phyloP scores from a whole-genome alignment of 2,113 vertebrate species.

The Archocentrus centrarchus region DNA sequence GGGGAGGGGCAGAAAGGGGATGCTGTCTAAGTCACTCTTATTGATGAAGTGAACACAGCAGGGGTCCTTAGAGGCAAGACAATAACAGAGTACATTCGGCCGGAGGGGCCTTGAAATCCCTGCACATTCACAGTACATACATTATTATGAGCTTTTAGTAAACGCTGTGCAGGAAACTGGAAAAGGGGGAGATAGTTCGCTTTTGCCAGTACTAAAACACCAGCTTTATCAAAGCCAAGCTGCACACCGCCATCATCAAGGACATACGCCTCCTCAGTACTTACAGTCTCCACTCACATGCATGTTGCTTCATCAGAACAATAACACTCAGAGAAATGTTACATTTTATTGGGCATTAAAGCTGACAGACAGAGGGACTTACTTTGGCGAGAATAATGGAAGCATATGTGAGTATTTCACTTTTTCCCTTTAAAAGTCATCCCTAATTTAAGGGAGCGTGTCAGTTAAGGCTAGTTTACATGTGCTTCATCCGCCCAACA shows the following conservation, averaged over 20 bases:
- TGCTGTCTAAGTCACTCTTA: conserved; percentile 48
- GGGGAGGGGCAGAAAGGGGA: background rate
- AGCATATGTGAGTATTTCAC: background rate
- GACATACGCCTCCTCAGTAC: background rate
- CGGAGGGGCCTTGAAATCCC: conserved; percentile 17
- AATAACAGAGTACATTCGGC: conserved; percentile 38
- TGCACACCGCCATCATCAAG: conserved; percentile 6
- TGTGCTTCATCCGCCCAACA: background rate
- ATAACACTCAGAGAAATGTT: conserved; percentile 23
- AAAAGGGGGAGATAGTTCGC: background rate
- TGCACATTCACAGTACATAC: conserved; percentile 1
- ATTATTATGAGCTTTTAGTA: conserved; percentile 7
- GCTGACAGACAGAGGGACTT: background rate
- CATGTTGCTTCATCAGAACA: conserved; percentile 13
- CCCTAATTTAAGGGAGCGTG: background rate
- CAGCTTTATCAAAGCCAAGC: conserved; percentile 9
- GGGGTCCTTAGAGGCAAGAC: conserved; percentile 49
- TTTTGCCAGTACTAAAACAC: background rate
- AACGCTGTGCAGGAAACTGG: background rate
- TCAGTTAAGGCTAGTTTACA: background rate
- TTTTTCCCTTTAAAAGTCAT: background rate
- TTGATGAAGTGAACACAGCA: conserved; percentile 65
- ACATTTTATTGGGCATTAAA: conserved; percentile 7
- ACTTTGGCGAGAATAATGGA: background rate
- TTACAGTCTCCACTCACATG: background rate